Percentiles rank a stretch among this genome's conserved stretches.
These are phyloP conservation scores for Callinectes sapidus DNA, from an alignment of 2,888 invertebrate genomes.

Conservation along the genomic window DNA sequence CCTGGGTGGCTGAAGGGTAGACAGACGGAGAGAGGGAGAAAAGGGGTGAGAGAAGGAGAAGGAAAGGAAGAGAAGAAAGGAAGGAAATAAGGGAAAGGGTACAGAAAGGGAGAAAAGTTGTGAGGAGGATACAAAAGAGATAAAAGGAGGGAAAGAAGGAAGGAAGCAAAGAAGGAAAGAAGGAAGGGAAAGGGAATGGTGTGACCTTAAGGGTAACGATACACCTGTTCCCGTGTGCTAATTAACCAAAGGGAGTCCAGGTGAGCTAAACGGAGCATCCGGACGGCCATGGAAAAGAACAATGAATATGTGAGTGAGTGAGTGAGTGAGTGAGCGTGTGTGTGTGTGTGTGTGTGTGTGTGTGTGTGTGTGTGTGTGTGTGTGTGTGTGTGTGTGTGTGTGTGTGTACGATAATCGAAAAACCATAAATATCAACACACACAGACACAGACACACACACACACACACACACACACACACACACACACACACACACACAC, in stretches of 20 bases:
- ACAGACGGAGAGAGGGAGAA: constrained; percentile 18
- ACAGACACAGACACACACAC: not conserved
- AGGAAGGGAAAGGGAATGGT: not conserved
- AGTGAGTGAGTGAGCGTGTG: constrained; percentile 42
- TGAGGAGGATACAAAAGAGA: not conserved
- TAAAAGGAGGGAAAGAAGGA: too few relatives aligned
- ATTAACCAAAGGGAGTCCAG: not conserved
- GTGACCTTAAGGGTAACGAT: not conserved
- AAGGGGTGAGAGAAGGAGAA: not conserved
- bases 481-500: too few relatives aligned
- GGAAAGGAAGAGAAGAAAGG: not conserved
- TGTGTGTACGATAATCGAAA: not conserved
- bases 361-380: constrained; percentile 20
- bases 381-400: constrained; percentile 20
- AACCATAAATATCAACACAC: not conserved
- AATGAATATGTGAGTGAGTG: constrained; percentile 21
- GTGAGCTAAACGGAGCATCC: constrained; percentile 8
- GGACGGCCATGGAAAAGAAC: not conserved
- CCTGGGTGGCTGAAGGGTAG: not conserved
- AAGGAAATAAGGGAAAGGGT: not conserved
- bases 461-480: too few relatives aligned
- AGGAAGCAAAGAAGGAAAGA: not conserved
- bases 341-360: constrained; percentile 21
- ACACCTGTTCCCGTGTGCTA: constrained; percentile 26
- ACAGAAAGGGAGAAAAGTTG: too few relatives aligned